phyloP scores from a whole-genome alignment of 2,797 vertebrate species.

The Chromis chromis region DNA sequence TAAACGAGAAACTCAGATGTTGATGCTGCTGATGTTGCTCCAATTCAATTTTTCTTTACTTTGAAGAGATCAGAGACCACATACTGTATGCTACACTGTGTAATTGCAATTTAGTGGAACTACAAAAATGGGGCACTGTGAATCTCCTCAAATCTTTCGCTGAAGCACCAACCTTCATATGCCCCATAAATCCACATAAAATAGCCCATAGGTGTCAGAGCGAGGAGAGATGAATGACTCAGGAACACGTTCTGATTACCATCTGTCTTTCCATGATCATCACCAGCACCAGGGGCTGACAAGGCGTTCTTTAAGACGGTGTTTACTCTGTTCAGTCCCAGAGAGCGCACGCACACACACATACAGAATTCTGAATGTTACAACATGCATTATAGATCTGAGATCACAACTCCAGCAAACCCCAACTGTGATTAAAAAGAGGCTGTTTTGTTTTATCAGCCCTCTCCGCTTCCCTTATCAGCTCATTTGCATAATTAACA shows the following conservation, averaged over 20 bases:
- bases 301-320: constrained; percentile 58
- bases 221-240: constrained; percentile 65
- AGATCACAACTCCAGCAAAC: constrained; percentile 70
- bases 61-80: constrained; percentile 72
- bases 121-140: constrained; percentile 55
- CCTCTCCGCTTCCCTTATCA: constrained; percentile 74
- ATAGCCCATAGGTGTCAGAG: constrained; percentile 59
- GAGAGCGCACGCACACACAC: constrained; percentile 21
- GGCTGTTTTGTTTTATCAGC: constrained; percentile 75
- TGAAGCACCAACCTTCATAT: constrained; percentile 64
- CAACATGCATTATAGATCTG: constrained; percentile 75
- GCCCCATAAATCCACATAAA: constrained; percentile 70
- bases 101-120: constrained; percentile 71
- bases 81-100: constrained; percentile 41
- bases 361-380: constrained; percentile 54
- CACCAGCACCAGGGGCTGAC: constrained; percentile 59
- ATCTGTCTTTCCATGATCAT: constrained; percentile 75
- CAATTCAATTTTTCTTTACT: constrained; percentile 59
- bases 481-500: constrained; percentile 81
- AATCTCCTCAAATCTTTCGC: constrained; percentile 66
- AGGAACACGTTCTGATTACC: constrained; percentile 68
- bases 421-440: constrained; percentile 69
- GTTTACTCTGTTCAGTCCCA: constrained; percentile 58
- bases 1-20: constrained; percentile 46
- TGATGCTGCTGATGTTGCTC: constrained; percentile 49